Evolutionary conservation across 2,113 vertebrate species (phyloP), one percentile per base, ranked within the genome.

Genomic region (Microtus montanus): DNA sequence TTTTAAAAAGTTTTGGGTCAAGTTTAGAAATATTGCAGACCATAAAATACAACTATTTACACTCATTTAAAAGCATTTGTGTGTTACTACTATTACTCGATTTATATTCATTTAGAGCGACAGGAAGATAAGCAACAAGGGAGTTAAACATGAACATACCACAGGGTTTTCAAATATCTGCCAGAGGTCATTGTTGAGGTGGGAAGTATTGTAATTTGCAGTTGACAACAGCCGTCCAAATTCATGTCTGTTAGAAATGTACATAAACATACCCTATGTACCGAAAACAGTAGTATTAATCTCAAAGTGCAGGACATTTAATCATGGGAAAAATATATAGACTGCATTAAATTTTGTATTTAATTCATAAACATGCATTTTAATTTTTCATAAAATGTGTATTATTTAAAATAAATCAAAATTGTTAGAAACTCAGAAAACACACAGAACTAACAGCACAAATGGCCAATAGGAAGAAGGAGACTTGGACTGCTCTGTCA

Each of bases 91-190:
- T 79, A 79, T 73, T 85, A 75, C 74, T 3, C 35, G 2, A 73
- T 49, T 90, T 78, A 90, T 0, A 92, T 38, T 2, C 8, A 90
- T 20, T 93, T 78, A 94, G 4, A 92, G 10, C 54, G 49, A 87
- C 0, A 83, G 47, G 38, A 88, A 94, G 95, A 58, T 41, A 84
- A 92, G 6, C 28, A 49, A 61, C 82, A 78, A 78, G 47, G 22
- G 96, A 95, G 14, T 5, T 95, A 13, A 96, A 49, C 54, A 94
- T 88, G 20, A 94, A 96, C 97, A 98, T 98, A 99, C 99, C 99
- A 99, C 97, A n/a, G 99, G 99, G 98, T 99, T 99, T 98, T 99
- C 99, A 98, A 99, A 99, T 96, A 99, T 99, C 98, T 99, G 99
- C 99, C 99, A 99, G 95, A 99, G 98, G 97, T 99, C 99, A 83